These are phyloP conservation scores for Actias luna DNA, from an alignment of 2,888 invertebrate species.

Conservation along the genomic window DNA sequence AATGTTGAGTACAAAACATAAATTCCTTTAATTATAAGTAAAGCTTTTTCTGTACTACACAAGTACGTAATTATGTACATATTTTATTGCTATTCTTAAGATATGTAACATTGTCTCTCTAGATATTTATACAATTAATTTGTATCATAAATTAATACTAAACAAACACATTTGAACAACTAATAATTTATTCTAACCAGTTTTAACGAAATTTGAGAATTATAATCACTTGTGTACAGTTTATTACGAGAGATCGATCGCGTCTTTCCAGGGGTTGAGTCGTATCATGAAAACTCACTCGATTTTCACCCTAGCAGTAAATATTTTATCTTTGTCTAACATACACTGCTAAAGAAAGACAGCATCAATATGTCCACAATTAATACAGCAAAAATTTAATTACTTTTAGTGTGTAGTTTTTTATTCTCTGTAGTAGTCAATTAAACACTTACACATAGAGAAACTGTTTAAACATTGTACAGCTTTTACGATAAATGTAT, in stretches of 20 bases:
- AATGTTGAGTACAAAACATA: no score
- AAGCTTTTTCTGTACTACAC: no score
- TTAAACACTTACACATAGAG: neutral
- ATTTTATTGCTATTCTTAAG: no score
- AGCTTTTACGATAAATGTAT: neutral
- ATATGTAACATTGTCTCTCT: no score
- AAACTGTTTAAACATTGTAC: slow-evolving; percentile 1
- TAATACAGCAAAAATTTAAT: neutral
- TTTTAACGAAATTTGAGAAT: neutral
- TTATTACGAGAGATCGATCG: slow-evolving; percentile 9
- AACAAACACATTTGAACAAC: no score
- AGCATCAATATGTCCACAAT: neutral
- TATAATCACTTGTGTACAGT: neutral
- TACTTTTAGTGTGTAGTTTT: neutral
- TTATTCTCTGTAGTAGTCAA: slow-evolving; percentile 6
- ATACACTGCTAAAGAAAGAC: neutral
- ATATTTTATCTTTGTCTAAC: neutral
- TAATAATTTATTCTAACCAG: neutral
- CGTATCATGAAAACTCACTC: slow-evolving; percentile 11
- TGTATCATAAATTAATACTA: no score
- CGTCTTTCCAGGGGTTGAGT: slow-evolving; percentile 6
- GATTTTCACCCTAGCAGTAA: neutral
- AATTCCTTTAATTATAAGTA: no score
- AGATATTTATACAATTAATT: no score
- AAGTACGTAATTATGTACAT: no score